These are phyloP conservation scores for Cettia cetti DNA, from an alignment of 2,113 vertebrate genomes.

Conservation along the genomic window DNA sequence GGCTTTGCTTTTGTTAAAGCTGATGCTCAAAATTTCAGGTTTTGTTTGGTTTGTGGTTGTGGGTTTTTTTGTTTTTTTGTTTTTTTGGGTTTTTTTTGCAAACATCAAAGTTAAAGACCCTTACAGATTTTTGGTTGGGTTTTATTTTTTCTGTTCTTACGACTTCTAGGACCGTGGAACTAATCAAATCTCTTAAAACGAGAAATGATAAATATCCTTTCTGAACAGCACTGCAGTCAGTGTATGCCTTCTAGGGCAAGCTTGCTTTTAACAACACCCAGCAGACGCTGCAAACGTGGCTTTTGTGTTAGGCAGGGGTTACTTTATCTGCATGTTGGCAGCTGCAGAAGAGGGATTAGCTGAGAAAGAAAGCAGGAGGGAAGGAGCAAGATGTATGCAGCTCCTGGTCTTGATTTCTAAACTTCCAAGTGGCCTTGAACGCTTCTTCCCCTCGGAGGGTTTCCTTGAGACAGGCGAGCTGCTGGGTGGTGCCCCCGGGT, in stretches of 20 bases:
- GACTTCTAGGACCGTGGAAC: not conserved
- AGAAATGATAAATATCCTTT: not conserved
- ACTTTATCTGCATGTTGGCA: not conserved
- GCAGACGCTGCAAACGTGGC: not conserved
- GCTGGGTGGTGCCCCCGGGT: not conserved
- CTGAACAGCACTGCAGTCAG: not conserved
- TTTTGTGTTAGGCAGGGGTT: not conserved
- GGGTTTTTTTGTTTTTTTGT: too few relatives aligned
- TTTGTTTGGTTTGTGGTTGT: not conserved
- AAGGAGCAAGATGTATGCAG: not conserved
- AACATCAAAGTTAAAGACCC: not conserved
- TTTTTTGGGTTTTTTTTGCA: not conserved
- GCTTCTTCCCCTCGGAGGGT: not conserved
- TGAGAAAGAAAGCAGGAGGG: not conserved
- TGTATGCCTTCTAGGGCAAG: not conserved
- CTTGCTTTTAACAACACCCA: not conserved
- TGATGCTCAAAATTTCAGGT: not conserved
- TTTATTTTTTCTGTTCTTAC: not conserved
- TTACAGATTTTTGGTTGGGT: not conserved
- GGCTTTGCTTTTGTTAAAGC: not conserved
- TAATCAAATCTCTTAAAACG: not conserved
- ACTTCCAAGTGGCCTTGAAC: not conserved
- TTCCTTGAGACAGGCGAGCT: not conserved
- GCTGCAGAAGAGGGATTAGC: not conserved
- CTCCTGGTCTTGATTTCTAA: not conserved